Evolutionary conservation across 2,888 invertebrate genomes (phyloP).

Genomic region (Sepiola atlantica): DNA sequence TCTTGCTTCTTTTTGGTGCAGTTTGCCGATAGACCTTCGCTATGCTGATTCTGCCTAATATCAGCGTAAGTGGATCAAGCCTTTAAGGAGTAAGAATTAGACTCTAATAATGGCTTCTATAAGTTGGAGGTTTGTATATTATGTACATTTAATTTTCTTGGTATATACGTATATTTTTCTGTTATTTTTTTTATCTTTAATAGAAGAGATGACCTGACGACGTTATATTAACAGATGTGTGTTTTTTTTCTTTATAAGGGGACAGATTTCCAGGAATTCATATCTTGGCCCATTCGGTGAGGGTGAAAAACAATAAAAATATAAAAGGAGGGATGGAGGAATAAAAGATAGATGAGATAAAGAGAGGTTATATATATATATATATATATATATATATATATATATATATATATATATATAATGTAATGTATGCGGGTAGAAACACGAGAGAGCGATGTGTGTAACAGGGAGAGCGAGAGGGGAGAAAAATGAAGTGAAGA

Average conservation of each 20-base stretch:
- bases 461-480: accelerated
- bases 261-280: background rate
- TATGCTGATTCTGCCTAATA: background rate
- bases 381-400: background rate
- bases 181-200: background rate
- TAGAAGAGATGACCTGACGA: background rate
- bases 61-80: background rate
- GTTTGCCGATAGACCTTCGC: background rate
- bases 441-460: background rate
- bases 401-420: conserved; percentile 2
- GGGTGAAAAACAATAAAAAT: background rate
- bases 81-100: background rate
- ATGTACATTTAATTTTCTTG: background rate
- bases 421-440: too few relatives aligned
- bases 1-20: background rate
- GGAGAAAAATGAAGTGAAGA: background rate
- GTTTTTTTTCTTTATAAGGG: background rate
- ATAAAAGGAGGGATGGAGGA: background rate
- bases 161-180: background rate
- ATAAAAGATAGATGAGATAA: background rate
- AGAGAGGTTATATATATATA: too few relatives aligned
- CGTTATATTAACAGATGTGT: background rate
- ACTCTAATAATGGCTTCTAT: background rate
- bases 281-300: background rate
- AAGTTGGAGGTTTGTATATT: background rate